Evolutionary conservation across 2,797 vertebrate species (phyloP), one percentile per base, ranked within the genome.

Genomic region (Lepus townsendii): DNA sequence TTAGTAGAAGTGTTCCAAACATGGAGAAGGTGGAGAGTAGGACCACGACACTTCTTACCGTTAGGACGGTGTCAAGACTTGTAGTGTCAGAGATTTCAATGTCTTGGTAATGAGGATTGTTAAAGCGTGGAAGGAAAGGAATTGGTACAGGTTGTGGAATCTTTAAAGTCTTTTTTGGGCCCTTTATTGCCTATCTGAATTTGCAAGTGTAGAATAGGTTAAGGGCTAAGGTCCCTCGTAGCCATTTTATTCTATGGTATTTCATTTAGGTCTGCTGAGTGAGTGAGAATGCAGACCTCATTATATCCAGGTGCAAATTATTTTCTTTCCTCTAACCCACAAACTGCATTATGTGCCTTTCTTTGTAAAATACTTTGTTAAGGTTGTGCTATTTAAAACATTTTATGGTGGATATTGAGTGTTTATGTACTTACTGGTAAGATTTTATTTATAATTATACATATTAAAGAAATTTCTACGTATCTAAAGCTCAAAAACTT

Each of bases 351-450:
- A 87, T 82, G 27, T 96, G 62, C 90, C 83, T 96, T 96, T 93
- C 83, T 96, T 95, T 96, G 76, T 97, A 95, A 97, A 97, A 77
- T 92, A 91, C 63, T 91, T 96, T 20, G 65, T 80, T 92, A 90
- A 90, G 90, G 68, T 88, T 95, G 63, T 96, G 47, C 90, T 94
- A 38, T 93, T 95, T 93, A 79, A 95, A 95, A 93, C n/a, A 35
- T 85, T 94, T 95, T 87, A 84, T 93, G 82, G 83, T 72, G 68
- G 86, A 85, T 90, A 38, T 92, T 91, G 88, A 95, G 75, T 26
- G 91, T 80, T 93, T 95, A 82, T 88, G 54, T 93, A 90, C 95
- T 93, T 95, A 71, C 76, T 96, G 88, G 86, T 96, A 96, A 97
- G 69, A 90, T 95, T 97, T 94, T 88, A 94, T 92, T 95, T 85